Percentiles rank a stretch among this genome's conserved stretches.
These are phyloP conservation scores for Cremastinae sp. DNA, from an alignment of 2,888 invertebrate genomes.

Conservation along the genomic window DNA sequence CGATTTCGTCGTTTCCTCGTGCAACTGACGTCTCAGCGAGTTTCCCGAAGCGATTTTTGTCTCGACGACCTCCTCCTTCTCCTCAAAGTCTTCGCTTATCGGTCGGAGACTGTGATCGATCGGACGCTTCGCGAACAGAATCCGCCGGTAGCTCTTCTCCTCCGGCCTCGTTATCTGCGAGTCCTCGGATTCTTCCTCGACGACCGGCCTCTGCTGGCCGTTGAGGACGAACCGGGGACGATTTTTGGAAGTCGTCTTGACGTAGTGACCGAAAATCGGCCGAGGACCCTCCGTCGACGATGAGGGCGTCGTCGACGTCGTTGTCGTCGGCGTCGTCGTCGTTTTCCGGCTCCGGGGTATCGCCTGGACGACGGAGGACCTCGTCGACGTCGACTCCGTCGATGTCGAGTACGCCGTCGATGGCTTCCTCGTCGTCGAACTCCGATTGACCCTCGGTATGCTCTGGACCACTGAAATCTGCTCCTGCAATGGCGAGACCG, in stretches of 20 bases:
- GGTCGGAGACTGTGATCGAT: slow-evolving; percentile 77
- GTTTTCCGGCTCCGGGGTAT: slow-evolving; percentile 83
- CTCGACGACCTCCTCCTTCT: slow-evolving; percentile 78
- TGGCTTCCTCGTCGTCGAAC: slow-evolving; percentile 82
- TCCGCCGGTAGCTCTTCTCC: slow-evolving; percentile 71
- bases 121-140: slow-evolving; percentile 75
- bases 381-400: slow-evolving; percentile 81
- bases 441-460: slow-evolving; percentile 77
- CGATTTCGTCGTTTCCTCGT: slow-evolving; percentile 81
- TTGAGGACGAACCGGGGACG: slow-evolving; percentile 75
- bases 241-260: slow-evolving; percentile 70
- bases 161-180: slow-evolving; percentile 76
- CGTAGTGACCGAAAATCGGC: slow-evolving; percentile 73
- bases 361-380: slow-evolving; percentile 83
- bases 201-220: slow-evolving; percentile 73
- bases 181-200: slow-evolving; percentile 70
- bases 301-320: slow-evolving; percentile 76
- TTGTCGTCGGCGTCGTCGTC: slow-evolving; percentile 70
- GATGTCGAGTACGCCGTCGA: slow-evolving; percentile 78
- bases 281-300: slow-evolving; percentile 75
- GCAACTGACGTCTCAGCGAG: slow-evolving; percentile 84
- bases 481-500: slow-evolving; percentile 80
- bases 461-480: slow-evolving; percentile 78
- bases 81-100: slow-evolving; percentile 78
- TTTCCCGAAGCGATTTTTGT: slow-evolving; percentile 81